phyloP scores from a whole-genome alignment of 2,797 vertebrate species.

The Psittacula derbiana region DNA sequence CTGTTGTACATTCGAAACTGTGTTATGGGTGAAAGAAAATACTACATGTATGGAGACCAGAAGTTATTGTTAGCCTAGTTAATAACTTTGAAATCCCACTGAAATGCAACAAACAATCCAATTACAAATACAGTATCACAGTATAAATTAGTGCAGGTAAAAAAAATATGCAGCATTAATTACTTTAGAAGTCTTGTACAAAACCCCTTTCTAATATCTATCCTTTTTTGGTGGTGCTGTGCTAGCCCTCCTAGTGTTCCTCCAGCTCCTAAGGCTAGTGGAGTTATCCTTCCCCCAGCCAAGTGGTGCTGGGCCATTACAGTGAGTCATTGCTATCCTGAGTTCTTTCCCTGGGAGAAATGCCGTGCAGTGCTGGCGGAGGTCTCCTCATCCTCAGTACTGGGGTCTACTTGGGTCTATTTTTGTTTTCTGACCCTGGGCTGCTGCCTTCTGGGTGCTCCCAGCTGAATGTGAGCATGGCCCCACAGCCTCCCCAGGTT shows the following conservation, averaged over 20 bases:
- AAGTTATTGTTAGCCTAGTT: not conserved
- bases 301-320: not conserved
- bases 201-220: accelerated
- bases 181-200: not conserved
- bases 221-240: not conserved
- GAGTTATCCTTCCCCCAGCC: not conserved
- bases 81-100: not conserved
- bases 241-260: not conserved
- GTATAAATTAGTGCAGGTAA: not conserved
- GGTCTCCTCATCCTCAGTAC: not conserved
- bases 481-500: not conserved
- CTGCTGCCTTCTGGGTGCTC: not conserved
- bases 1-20: not conserved
- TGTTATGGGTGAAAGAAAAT: not conserved
- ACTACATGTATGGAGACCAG: accelerated
- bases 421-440: not conserved
- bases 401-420: not conserved
- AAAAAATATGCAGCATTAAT: not conserved
- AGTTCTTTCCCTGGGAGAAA: not conserved
- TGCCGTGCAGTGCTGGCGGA: not conserved
- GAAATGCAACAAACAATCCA: not conserved
- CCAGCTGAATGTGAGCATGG: accelerated
- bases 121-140: not conserved
- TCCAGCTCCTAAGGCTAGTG: not conserved
- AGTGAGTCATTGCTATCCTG: accelerated